Evolutionary conservation across 2,888 invertebrate genomes (phyloP), one percentile per base, ranked within the genome.

Genomic region (Exephanes ischioxanthus): DNA sequence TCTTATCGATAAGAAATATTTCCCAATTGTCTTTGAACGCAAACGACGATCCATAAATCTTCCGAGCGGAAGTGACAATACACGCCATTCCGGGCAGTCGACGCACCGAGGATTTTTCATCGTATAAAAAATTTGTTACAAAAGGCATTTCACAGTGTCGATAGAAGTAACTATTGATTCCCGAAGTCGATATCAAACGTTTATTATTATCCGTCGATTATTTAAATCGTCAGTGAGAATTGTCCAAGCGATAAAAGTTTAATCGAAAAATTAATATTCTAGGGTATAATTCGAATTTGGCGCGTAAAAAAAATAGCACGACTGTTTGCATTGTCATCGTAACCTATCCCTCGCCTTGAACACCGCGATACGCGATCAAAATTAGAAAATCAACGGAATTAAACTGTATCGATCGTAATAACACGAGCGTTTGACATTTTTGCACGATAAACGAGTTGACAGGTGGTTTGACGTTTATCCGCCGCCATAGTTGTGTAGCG

Each of bases 401-500:
- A 37, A 22, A 22, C 67, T 80, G 61, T 72, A 71, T 73, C 70
- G 51, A 66, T 53, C 48, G 70, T 70, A 51, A 80, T n/a, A 30
- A 22, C 45, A 16, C 16, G 16, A 7, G 55, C 19, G 51, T 22
- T 6, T 14, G 67, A n/a, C 14, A 22, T 19, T 83, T 81, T 75
- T 61, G 30, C 58, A 68, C 26, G 58, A 53, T 19, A 22, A 55
- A 63, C 63, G 41, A 78, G 81, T 89, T 89, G 88, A 90, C 90
- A 90, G 89, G 90, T 91, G 89, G 89, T 89, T 91, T 90, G 89
- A 90, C 90, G 87, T 90, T 90, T 88, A 83, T 87, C 84, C 80
- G 87, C 84, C 86, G 87, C 86, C 88, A 86, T 90, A 86, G 87
- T 89, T 87, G 88, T 89, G 53, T 86, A 85, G 81, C 84, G 80